phyloP scores from a whole-genome alignment of 2,113 vertebrate species.

The Poeciliopsis turrubarensis region DNA sequence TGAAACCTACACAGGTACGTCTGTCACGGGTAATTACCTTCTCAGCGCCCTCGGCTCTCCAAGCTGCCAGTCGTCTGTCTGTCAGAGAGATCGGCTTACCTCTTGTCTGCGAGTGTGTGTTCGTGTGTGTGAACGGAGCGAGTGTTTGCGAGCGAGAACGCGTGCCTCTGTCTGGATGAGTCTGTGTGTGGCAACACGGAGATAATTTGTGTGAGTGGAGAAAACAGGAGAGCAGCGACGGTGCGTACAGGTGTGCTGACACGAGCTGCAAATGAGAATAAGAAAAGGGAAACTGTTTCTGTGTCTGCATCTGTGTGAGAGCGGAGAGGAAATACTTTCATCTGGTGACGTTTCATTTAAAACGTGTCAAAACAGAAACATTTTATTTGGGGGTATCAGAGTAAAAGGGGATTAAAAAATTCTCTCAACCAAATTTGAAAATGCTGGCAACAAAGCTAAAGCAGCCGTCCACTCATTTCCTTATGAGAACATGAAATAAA shows the following conservation, averaged over 20 bases:
- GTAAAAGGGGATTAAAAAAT: not conserved
- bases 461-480: no score
- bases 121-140: conserved; percentile 27
- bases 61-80: conserved; percentile 69
- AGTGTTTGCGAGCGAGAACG: conserved; percentile 30
- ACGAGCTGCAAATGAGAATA: not conserved
- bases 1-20: conserved; percentile 76
- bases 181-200: conserved; percentile 44
- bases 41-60: conserved; percentile 60
- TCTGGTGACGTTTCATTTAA: no score
- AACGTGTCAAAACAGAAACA: not conserved
- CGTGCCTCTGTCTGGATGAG: conserved; percentile 29
- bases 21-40: conserved; percentile 78
- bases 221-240: conserved; percentile 4
- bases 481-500: no score
- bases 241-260: conserved; percentile 60
- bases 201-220: conserved; percentile 51
- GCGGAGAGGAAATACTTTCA: not conserved
- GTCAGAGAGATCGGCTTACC: conserved; percentile 74
- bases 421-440: no score
- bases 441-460: no score
- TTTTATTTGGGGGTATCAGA: not conserved
- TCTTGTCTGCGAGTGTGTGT: conserved; percentile 64
- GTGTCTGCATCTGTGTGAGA: not conserved
- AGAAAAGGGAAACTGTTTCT: not conserved